A percentile compares a stretch with the other conserved stretches of the same genome.
Evolutionary conservation across 2,113 vertebrate species (phyloP).

Genomic region (Toxotes jaculatrix): DNA sequence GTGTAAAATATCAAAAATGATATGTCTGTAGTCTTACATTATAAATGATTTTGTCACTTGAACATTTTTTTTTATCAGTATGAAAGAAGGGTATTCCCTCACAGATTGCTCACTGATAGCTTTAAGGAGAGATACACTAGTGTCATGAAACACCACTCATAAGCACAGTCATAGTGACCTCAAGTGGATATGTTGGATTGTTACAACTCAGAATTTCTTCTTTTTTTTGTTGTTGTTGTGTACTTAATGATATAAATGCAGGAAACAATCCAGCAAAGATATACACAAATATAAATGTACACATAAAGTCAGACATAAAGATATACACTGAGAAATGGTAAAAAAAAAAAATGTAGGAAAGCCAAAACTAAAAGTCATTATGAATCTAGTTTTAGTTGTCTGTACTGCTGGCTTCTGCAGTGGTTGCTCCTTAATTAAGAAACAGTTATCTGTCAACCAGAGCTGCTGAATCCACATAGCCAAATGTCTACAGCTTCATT

Average conservation of each 20-base stretch:
- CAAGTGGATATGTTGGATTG: conserved; percentile 51
- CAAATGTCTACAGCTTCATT: background rate
- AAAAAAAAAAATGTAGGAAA: too few species aligned
- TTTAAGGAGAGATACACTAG: background rate
- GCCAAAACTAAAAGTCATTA: too few species aligned
- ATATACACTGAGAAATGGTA: too few species aligned
- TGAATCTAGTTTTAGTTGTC: background rate
- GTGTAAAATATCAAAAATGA: too few species aligned
- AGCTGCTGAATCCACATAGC: background rate
- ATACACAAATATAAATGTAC: background rate
- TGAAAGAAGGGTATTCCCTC: background rate
- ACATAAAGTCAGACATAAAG: too few species aligned
- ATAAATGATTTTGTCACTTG: background rate
- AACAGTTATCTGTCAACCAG: background rate
- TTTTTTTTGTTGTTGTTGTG: background rate
- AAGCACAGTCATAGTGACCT: conserved; percentile 44
- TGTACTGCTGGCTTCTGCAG: background rate
- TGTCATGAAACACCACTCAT: background rate
- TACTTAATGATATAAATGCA: background rate
- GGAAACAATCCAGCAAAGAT: background rate
- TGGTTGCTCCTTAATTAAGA: background rate
- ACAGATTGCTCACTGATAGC: background rate
- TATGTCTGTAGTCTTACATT: background rate
- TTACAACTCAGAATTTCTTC: conserved; percentile 6
- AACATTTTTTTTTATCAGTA: background rate